Percentiles rank a stretch among this genome's conserved stretches.
These are phyloP conservation scores for Perca flavescens DNA, from an alignment of 2,113 vertebrate species.

Conservation along the genomic window DNA sequence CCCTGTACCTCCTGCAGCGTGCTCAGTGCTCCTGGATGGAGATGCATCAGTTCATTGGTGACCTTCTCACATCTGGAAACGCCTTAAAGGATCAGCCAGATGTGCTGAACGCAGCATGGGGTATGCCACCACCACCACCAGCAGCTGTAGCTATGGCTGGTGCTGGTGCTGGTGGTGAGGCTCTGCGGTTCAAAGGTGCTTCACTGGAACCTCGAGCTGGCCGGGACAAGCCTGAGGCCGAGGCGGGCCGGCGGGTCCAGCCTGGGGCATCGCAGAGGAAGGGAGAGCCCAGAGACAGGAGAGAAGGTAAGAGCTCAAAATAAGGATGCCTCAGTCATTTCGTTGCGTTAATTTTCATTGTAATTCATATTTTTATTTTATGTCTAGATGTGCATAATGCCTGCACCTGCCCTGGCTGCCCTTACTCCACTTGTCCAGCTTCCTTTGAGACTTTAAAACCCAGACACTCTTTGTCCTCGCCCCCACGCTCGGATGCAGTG, in stretches of 20 bases:
- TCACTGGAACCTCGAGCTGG: slow-evolving; percentile 48
- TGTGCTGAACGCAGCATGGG: slow-evolving; percentile 75
- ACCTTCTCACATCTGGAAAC: slow-evolving; percentile 80
- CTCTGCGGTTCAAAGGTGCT: slow-evolving; percentile 65
- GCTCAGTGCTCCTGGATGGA: slow-evolving; percentile 84
- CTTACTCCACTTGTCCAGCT: slow-evolving; percentile 69
- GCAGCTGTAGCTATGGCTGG: slow-evolving; percentile 21
- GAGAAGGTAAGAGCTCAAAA: slow-evolving; percentile 39
- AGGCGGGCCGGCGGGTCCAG: slow-evolving; percentile 21
- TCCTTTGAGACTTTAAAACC: slow-evolving; percentile 72
- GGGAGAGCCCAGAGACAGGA: slow-evolving; percentile 37
- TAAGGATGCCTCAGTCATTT: rapidly evolving
- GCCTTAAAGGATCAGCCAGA: slow-evolving; percentile 75
- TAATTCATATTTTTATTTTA: not conserved
- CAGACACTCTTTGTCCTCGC: slow-evolving; percentile 44
- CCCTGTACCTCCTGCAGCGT: slow-evolving; percentile 58
- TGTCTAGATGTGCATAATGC: slow-evolving; percentile 71
- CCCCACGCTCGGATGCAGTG: not conserved
- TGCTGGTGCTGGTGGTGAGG: slow-evolving; percentile 48
- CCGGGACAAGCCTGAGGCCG: slow-evolving; percentile 60
- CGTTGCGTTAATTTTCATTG: not conserved
- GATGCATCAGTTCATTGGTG: slow-evolving; percentile 85
- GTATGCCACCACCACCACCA: slow-evolving; percentile 13
- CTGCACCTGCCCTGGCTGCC: slow-evolving; percentile 84
- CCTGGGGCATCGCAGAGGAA: slow-evolving; percentile 50